Evolutionary conservation across 2,888 invertebrate genomes (phyloP).

Genomic region (Eurytoma adleriae): DNA sequence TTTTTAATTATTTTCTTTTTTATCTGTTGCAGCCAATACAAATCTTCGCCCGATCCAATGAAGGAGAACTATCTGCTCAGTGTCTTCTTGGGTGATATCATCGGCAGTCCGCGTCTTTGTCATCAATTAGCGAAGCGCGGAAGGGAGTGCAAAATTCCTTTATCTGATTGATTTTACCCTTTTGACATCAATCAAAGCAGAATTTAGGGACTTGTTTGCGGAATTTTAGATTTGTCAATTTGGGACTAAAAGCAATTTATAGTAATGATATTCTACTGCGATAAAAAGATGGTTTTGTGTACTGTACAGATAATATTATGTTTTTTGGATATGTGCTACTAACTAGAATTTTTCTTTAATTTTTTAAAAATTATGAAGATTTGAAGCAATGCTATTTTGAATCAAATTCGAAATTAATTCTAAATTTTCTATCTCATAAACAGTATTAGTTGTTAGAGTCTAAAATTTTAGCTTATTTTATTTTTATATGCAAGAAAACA

Average conservation of each 20-base stretch:
- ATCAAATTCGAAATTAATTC: too few relatives aligned
- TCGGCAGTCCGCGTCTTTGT: slow-evolving; percentile 88
- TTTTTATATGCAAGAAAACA: too few relatives aligned
- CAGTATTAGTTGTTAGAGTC: too few relatives aligned
- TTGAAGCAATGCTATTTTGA: too few relatives aligned
- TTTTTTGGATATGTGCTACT: too few relatives aligned
- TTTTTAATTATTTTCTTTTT: not conserved
- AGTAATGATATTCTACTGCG: not conserved
- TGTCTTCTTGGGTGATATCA: slow-evolving; percentile 90
- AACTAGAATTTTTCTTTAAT: too few relatives aligned
- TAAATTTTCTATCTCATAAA: too few relatives aligned
- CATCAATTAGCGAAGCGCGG: slow-evolving; percentile 87
- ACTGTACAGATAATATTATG: too few relatives aligned
- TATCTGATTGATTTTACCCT: slow-evolving; percentile 51
- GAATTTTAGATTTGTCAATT: slow-evolving; percentile 35
- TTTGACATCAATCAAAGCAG: slow-evolving; percentile 35
- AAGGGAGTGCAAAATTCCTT: slow-evolving; percentile 74
- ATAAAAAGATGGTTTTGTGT: too few relatives aligned
- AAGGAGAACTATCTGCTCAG: slow-evolving; percentile 90
- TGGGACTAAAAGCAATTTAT: slow-evolving; percentile 4
- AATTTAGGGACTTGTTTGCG: slow-evolving; percentile 23
- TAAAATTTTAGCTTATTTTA: too few relatives aligned
- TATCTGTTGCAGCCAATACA: slow-evolving; percentile 83
- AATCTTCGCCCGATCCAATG: slow-evolving; percentile 81
- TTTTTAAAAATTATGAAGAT: too few relatives aligned